Conservation (phyloP, 1,140 invertebrate species). For the Cydia fagiglandana region DNA sequence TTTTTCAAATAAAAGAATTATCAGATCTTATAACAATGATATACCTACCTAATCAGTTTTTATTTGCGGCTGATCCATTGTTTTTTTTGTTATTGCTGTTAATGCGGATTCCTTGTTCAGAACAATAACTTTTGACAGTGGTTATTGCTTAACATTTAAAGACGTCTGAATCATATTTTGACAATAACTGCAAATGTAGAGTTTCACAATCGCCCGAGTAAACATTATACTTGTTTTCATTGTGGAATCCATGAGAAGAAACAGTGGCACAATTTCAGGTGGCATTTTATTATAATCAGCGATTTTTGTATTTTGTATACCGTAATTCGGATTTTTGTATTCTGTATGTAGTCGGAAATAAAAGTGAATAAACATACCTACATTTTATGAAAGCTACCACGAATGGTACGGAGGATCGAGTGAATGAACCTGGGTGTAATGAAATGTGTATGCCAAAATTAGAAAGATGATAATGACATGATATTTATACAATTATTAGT, state of each 20-base stretch:
- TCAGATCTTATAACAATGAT: slow-evolving; percentile 36
- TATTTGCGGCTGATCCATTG: slow-evolving; percentile 4
- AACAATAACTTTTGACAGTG: slow-evolving; percentile 22
- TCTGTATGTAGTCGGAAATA: neutral
- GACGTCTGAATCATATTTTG: slow-evolving; percentile 1
- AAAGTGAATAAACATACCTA: neutral
- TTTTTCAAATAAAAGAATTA: slow-evolving; percentile 39
- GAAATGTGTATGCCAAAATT: too few species aligned
- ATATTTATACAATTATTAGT: too few species aligned
- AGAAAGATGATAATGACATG: too few species aligned
- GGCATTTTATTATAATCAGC: neutral
- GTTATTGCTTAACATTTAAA: slow-evolving; percentile 16
- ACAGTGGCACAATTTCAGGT: neutral
- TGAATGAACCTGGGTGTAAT: too few species aligned
- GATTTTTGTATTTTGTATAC: neutral
- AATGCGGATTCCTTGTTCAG: slow-evolving; percentile 9
- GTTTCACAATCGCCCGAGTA: slow-evolving; percentile 20
- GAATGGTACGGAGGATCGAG: neutral
- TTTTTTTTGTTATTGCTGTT: slow-evolving; percentile 41
- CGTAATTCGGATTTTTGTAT: neutral
- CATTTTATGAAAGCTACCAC: neutral
- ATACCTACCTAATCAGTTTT: slow-evolving; percentile 37
- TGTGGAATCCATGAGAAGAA: neutral
- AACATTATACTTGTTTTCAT: slow-evolving; percentile 13
- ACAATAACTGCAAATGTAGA: slow-evolving; percentile 13